Percentiles rank a stretch among this genome's conserved stretches.
Conservation (phyloP, 1,140 invertebrate species). For the Atta cephalotes region DNA sequence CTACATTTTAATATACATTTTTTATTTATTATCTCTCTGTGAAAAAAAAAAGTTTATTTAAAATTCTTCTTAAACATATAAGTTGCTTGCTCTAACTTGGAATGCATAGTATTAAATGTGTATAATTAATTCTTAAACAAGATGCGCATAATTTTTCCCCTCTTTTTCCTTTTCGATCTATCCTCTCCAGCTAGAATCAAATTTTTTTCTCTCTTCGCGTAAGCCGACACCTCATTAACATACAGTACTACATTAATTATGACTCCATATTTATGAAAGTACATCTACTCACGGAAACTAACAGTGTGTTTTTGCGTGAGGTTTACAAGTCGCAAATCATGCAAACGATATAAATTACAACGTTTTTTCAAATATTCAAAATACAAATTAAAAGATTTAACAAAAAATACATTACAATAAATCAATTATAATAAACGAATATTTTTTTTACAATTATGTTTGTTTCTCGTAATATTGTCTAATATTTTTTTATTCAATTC, state of each 20-base stretch:
- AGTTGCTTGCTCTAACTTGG: neutral
- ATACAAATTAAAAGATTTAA: neutral
- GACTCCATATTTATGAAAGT: slow-evolving; percentile 38
- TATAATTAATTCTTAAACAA: slow-evolving; percentile 57
- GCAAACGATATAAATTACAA: slow-evolving; percentile 4
- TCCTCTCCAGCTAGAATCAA: neutral
- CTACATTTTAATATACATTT: neutral
- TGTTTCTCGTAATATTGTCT: neutral
- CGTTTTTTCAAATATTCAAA: neutral
- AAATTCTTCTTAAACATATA: neutral
- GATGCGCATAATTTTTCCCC: slow-evolving; percentile 17
- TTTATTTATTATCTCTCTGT: neutral
- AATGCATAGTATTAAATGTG: slow-evolving; percentile 10
- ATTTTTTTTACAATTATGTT: neutral
- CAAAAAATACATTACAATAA: slow-evolving; percentile 8
- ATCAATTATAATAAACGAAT: neutral
- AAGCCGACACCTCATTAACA: slow-evolving; percentile 65
- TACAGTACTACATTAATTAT: slow-evolving; percentile 65
- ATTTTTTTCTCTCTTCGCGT: slow-evolving; percentile 1
- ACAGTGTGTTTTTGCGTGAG: neutral
- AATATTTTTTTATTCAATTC: neutral
- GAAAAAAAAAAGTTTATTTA: neutral
- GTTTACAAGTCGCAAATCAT: slow-evolving; percentile 22
- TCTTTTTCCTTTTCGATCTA: neutral
- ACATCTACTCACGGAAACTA: slow-evolving; percentile 7